A percentile compares a stretch with the other conserved stretches of the same genome.
phyloP scores from a whole-genome alignment of 2,888 invertebrate species.

The Acanthosepion pharaonis region DNA sequence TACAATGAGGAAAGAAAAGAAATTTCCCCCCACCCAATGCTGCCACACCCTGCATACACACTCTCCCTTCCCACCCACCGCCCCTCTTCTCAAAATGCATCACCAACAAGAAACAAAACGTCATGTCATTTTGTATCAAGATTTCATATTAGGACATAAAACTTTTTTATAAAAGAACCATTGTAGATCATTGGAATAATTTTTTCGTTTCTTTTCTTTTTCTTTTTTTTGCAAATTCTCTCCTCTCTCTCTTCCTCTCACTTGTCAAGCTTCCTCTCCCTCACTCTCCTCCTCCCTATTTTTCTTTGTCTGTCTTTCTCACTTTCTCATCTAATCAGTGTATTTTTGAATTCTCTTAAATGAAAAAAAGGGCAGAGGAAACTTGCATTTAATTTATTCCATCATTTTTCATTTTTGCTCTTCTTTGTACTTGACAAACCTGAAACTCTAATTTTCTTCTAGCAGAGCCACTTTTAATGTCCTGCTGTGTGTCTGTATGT shows the following conservation, averaged over 20 bases:
- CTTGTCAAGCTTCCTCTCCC: slow-evolving; percentile 25
- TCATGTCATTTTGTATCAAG: slow-evolving; percentile 48
- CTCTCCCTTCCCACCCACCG: background rate
- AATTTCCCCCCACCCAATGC: background rate
- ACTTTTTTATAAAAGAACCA: slow-evolving; percentile 47
- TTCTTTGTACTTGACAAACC: background rate
- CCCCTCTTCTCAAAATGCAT: background rate
- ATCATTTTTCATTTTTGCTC: background rate
- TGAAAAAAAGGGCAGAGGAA: background rate
- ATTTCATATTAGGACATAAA: slow-evolving; percentile 47
- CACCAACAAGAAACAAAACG: background rate
- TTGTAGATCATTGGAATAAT: slow-evolving; percentile 48
- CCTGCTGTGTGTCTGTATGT: slow-evolving; percentile 37
- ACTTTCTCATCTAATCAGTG: background rate
- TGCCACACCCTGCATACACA: background rate
- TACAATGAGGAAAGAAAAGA: background rate
- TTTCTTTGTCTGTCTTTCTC: background rate
- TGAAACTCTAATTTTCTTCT: too few species aligned
- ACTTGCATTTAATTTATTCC: slow-evolving; percentile 44
- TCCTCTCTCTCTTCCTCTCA: background rate
- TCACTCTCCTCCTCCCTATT: background rate
- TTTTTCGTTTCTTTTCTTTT: background rate
- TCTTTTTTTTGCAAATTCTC: background rate
- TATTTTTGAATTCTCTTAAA: background rate
- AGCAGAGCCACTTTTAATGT: background rate